These are phyloP conservation scores for Anguilla pacifica DNA, from an alignment of 2,797 vertebrate species.

Conservation along the genomic window DNA sequence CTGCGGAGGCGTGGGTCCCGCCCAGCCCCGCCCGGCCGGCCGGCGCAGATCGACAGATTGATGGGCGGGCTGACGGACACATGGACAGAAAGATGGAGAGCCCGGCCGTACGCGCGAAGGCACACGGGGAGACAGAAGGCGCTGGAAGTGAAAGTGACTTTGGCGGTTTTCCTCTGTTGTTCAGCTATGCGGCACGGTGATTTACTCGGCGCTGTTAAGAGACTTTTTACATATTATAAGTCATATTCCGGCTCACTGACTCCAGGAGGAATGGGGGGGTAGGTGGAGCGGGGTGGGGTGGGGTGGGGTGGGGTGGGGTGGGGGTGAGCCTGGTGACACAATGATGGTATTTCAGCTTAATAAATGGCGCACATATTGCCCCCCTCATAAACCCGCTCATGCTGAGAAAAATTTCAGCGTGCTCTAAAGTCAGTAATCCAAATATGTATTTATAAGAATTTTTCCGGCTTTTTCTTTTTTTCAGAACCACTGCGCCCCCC, in stretches of 20 bases:
- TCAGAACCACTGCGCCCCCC: background rate
- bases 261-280: background rate
- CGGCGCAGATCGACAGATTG: slow-evolving; percentile 8
- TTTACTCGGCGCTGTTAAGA: slow-evolving; percentile 29
- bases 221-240: slow-evolving; percentile 36
- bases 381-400: slow-evolving; percentile 4
- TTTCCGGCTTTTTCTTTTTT: background rate
- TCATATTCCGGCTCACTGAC: slow-evolving; percentile 30
- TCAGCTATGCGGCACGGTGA: slow-evolving; percentile 25
- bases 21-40: background rate
- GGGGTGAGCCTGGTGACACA: slow-evolving; percentile 20
- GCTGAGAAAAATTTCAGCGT: slow-evolving; percentile 24
- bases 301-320: background rate
- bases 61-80: slow-evolving; percentile 24
- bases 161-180: slow-evolving; percentile 25
- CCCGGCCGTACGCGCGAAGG: background rate
- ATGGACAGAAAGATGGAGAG: slow-evolving; percentile 28
- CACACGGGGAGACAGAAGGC: slow-evolving; percentile 19
- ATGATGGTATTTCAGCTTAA: slow-evolving; percentile 25
- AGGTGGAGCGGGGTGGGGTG: background rate
- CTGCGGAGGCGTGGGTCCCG: background rate
- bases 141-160: slow-evolving; percentile 35
- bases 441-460: background rate
- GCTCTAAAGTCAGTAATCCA: slow-evolving; percentile 26
- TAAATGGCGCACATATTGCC: slow-evolving; percentile 19